Evolutionary conservation across 2,888 invertebrate genomes (phyloP).

Genomic region (Erebia ligea): DNA sequence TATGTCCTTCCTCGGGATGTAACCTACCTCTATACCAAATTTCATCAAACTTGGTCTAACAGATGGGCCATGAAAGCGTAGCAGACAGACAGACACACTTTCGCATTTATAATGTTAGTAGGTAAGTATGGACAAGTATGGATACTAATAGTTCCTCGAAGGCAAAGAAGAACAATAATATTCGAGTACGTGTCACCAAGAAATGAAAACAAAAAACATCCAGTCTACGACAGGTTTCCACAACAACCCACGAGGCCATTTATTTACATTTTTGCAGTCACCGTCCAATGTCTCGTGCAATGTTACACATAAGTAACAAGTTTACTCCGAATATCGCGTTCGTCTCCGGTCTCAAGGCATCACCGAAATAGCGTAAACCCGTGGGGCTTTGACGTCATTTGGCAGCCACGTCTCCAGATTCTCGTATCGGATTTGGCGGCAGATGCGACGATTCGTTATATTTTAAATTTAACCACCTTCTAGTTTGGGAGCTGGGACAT

Average conservation of each 20-base stretch:
- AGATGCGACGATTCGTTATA: constrained; percentile 14
- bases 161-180: background rate
- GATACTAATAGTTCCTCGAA: background rate
- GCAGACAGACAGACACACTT: no score
- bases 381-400: constrained; percentile 35
- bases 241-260: background rate
- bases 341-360: constrained; percentile 24
- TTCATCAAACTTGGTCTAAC: no score
- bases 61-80: no score
- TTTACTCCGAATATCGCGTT: constrained; percentile 7
- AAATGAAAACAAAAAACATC: background rate
- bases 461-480: constrained; percentile 1
- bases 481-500: background rate
- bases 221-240: background rate
- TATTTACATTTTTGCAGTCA: constrained; percentile 1
- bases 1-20: no score
- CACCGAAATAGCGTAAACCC: constrained; percentile 33
- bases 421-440: constrained; percentile 24
- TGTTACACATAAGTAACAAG: background rate
- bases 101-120: no score
- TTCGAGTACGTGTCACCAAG: background rate
- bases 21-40: no score
- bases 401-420: constrained; percentile 36
- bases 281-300: constrained; percentile 20
- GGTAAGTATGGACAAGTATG: no score